Conservation (phyloP, 2,797 vertebrate genomes). For the Malurus splendens region DNA sequence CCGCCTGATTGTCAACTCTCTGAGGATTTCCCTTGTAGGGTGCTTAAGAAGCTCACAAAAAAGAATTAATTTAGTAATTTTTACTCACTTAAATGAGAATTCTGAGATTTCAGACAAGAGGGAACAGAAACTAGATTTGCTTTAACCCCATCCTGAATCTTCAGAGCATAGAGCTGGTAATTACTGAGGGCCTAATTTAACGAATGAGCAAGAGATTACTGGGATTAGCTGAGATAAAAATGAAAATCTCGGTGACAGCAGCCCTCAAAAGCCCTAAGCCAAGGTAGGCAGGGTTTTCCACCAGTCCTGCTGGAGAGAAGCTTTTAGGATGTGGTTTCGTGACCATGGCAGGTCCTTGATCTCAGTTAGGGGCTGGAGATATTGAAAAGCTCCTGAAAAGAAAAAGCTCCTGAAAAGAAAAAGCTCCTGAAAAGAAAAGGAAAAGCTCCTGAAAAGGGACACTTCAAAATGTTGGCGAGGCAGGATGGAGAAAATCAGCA, state of each 20-base stretch:
- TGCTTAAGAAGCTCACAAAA: not conserved
- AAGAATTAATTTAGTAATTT: not conserved
- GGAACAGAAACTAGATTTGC: not conserved
- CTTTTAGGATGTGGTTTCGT: rapidly evolving
- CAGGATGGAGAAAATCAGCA: not conserved
- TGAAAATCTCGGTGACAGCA: not conserved
- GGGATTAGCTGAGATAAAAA: not conserved
- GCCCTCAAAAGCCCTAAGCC: not conserved
- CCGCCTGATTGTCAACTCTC: not conserved
- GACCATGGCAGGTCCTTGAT: not conserved
- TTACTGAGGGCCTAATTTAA: not conserved
- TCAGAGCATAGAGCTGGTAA: not conserved
- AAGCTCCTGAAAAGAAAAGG: too few species aligned
- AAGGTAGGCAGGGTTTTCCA: not conserved
- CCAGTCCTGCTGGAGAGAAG: not conserved
- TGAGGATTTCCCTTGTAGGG: not conserved
- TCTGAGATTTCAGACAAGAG: not conserved
- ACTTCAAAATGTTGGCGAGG: not conserved
- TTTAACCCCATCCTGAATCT: not conserved
- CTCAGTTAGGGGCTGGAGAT: too few species aligned
- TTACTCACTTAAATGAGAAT: not conserved
- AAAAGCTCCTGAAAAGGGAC: not conserved
- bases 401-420: not conserved
- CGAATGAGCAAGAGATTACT: not conserved
- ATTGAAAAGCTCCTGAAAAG: not conserved